Percentiles rank a stretch among this genome's conserved stretches.
These are phyloP conservation scores for Hozukius guyotensis DNA, from an alignment of 2,797 vertebrate species.

Conservation along the genomic window DNA sequence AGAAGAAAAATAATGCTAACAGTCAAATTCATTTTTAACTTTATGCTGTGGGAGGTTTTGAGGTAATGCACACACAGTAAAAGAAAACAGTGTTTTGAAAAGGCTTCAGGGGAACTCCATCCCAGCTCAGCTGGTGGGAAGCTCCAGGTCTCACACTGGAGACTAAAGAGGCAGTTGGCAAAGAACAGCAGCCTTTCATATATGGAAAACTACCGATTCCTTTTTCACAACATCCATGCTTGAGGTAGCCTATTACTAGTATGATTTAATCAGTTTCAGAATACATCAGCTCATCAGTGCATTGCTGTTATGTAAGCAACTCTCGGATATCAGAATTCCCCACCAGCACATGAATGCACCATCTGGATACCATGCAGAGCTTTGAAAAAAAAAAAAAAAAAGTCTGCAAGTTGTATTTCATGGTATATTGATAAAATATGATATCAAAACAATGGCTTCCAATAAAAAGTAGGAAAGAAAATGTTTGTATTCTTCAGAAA, in stretches of 20 bases:
- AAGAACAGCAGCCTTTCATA: not conserved
- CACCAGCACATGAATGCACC: not conserved
- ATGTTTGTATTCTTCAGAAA: not conserved
- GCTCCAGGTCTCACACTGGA: constrained; percentile 13
- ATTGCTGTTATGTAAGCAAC: not conserved
- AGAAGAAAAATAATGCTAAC: too few relatives aligned
- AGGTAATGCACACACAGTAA: not conserved
- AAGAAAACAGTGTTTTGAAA: constrained; percentile 10
- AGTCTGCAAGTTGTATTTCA: not conserved
- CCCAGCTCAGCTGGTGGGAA: constrained; percentile 12
- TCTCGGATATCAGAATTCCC: not conserved
- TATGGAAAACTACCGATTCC: not conserved
- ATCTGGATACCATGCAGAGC: not conserved
- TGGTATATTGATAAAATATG: not conserved
- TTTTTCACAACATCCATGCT: not conserved
- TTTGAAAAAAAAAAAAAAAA: not conserved
- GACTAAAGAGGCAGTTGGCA: constrained; percentile 7
- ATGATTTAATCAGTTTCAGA: not conserved
- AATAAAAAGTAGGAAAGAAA: too few relatives aligned
- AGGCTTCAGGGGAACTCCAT: constrained; percentile 16
- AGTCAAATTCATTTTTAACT: not conserved
- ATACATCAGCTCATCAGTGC: not conserved
- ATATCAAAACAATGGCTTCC: not conserved
- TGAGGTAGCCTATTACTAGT: not conserved
- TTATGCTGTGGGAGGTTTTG: not conserved